These are phyloP conservation scores for Chamaea fasciata DNA, from an alignment of 2,113 vertebrate genomes.

Conservation along the genomic window DNA sequence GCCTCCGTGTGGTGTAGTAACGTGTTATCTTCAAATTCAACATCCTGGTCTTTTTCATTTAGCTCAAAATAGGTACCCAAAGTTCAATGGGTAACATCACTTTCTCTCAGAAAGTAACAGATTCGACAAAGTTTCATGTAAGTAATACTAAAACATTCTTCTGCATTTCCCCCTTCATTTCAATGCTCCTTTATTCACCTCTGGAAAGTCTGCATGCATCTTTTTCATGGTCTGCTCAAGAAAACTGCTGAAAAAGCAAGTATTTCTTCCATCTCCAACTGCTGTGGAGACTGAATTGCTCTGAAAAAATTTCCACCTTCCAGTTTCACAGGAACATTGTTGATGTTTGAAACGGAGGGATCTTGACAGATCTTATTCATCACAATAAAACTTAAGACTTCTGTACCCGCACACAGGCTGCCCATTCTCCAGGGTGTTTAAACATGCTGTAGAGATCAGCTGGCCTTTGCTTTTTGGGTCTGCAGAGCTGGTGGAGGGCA, in stretches of 20 bases:
- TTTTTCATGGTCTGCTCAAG: background rate
- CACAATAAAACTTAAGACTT: background rate
- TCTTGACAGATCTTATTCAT: background rate
- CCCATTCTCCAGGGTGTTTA: background rate
- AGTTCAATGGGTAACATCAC: background rate
- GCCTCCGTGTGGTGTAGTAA: background rate
- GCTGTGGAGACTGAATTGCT: background rate
- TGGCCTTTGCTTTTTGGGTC: background rate
- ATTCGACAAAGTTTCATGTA: background rate
- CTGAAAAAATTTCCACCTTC: background rate
- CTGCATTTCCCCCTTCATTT: background rate
- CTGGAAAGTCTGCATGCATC: background rate
- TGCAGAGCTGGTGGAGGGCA: background rate
- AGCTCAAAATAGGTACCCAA: background rate
- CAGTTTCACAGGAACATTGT: background rate
- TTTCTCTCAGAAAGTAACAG: background rate
- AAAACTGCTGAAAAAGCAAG: background rate
- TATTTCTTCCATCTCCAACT: background rate
- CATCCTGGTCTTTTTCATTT: background rate
- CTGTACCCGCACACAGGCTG: fast-evolving
- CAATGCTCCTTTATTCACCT: background rate
- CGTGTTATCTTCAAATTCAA: background rate
- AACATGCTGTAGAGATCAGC: background rate
- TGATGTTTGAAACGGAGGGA: background rate
- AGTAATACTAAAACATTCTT: background rate